Evolutionary conservation across 2,888 invertebrate genomes (phyloP).

Genomic region (Stratiomys singularior): DNA sequence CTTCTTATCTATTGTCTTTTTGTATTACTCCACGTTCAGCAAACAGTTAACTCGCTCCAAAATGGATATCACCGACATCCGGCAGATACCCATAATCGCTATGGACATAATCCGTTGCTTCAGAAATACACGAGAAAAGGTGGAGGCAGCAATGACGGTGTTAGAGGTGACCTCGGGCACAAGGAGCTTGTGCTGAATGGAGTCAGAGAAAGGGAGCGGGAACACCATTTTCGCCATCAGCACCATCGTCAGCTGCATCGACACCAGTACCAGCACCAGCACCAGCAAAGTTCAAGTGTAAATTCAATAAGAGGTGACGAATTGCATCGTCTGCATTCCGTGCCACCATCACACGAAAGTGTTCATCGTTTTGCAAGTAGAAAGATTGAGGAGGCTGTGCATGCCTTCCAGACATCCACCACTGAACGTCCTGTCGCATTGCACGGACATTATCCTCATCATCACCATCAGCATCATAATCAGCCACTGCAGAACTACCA

Average conservation of each 20-base stretch:
- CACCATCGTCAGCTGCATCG: slow-evolving; percentile 7
- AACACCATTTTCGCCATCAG: slow-evolving; percentile 18
- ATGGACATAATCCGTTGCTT: slow-evolving; percentile 18
- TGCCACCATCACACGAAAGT: not conserved
- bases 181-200: slow-evolving; percentile 11
- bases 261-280: not conserved
- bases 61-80: slow-evolving; percentile 20
- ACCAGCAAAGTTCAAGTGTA: not conserved
- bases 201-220: not conserved
- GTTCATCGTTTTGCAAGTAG: slow-evolving; percentile 9
- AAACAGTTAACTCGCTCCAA: slow-evolving; percentile 39
- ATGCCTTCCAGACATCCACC: slow-evolving; percentile 38
- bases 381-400: slow-evolving; percentile 42
- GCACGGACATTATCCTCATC: not conserved
- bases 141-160: not conserved
- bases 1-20: slow-evolving; percentile 38
- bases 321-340: slow-evolving; percentile 12
- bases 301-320: slow-evolving; percentile 9
- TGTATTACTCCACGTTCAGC: slow-evolving; percentile 27
- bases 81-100: not conserved
- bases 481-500: slow-evolving; percentile 21
- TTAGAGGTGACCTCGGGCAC: not conserved
- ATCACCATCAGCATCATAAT: not conserved
- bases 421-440: not conserved
- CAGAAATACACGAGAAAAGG: not conserved